Evolutionary conservation across 2,888 invertebrate genomes (phyloP), one percentile per base, ranked within the genome.

Genomic region (Metellina segmentata): DNA sequence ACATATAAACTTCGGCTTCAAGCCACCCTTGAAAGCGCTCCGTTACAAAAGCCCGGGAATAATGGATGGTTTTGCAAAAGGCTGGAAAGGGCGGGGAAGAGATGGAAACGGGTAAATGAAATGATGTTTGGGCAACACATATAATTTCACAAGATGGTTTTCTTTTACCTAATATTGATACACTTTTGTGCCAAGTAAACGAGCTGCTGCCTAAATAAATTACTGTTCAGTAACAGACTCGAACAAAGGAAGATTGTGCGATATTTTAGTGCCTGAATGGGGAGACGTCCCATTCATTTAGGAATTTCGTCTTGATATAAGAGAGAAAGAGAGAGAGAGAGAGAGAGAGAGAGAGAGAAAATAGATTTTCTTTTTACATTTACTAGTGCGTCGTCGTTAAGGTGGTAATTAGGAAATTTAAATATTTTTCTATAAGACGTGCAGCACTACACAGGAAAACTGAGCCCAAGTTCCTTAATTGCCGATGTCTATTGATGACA

Each of bases 1-100:
- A 69, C n/a, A 8, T 74, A 53, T 74, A 61, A 82, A 85, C 75
- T 61, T 85, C 16, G 20, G 13, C n/a, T 78, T 34, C 83, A 61
- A 75, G 19, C 52, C 53, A 20, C 7, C 82, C 51, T 69, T 34
- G 34, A 34, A 34, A 34, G 34, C 19, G 20, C 20, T 74, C 20
- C n/a, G n/a, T 34, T 61, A 48, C 53, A 61, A 53, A 74, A 74
- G 71, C 16, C 19, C 7, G 13, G 48, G 72, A 52, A 52, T 82
- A 71, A 82, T 82, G 71, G 82, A 82, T 72, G 71, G 49, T 49
- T 82, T 49, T 19, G 16, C 49, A 61, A 61, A 16, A 34, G 34
- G 34, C 34, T 34, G 48, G 16, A 6, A 69, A 49, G 53, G 69
- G 34, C 34, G 34, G 34, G n/a, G 34, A 34, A 34, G 34, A 34